phyloP scores from a whole-genome alignment of 2,888 invertebrate genomes.

The Odontomyia ornata region DNA sequence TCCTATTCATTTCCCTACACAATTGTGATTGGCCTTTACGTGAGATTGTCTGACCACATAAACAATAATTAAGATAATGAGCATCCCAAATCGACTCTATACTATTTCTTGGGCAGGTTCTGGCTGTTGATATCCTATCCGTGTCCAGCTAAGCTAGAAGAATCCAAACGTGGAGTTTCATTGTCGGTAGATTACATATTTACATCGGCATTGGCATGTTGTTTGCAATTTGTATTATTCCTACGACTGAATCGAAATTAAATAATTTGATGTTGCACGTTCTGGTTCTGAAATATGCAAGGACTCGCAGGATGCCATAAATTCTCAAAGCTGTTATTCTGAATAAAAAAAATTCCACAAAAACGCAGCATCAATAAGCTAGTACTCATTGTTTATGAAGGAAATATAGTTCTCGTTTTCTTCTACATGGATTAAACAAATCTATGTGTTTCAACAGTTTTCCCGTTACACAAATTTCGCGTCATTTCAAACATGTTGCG shows the following conservation, averaged over 20 bases:
- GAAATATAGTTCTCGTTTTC: too few relatives aligned
- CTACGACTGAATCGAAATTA: neutral
- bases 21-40: slow-evolving; percentile 6
- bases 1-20: slow-evolving; percentile 13
- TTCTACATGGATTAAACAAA: too few relatives aligned
- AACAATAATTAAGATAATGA: slow-evolving; percentile 37
- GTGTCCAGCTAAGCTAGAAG: neutral
- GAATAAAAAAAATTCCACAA: too few relatives aligned
- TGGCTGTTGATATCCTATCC: neutral
- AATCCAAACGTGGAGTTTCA: slow-evolving; percentile 8
- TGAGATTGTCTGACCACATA: slow-evolving; percentile 17
- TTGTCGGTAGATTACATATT: neutral
- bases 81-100: slow-evolving; percentile 9
- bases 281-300: too few relatives aligned
- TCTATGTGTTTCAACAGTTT: too few relatives aligned
- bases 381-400: too few relatives aligned
- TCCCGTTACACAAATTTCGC: too few relatives aligned
- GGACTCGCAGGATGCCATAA: too few relatives aligned
- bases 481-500: neutral
- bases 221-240: neutral
- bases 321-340: too few relatives aligned
- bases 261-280: too few relatives aligned
- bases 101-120: slow-evolving; percentile 2
- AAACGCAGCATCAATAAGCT: too few relatives aligned
- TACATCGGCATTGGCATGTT: slow-evolving; percentile 2